phyloP scores from a whole-genome alignment of 1,140 invertebrate genomes.

The Drosophila setifemur region DNA sequence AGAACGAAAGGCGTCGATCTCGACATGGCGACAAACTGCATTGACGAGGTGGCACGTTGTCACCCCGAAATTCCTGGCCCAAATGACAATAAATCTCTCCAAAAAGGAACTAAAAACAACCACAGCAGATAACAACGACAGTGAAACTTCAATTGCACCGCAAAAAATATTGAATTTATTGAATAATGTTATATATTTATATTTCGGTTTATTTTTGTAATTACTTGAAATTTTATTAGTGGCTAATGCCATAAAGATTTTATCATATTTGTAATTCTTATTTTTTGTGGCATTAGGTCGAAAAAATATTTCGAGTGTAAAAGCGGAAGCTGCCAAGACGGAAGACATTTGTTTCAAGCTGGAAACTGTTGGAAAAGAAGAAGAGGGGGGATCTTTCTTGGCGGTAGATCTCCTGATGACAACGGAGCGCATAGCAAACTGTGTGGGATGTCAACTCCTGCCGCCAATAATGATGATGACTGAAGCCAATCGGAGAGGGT shows the following conservation, averaged over 20 bases:
- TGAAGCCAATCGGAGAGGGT: background rate
- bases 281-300: background rate
- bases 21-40: slow-evolving; percentile 77
- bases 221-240: too few species aligned
- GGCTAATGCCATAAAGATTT: too few species aligned
- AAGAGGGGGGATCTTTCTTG: background rate
- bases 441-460: slow-evolving; percentile 49
- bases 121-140: slow-evolving; percentile 32
- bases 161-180: too few species aligned
- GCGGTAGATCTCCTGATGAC: slow-evolving; percentile 45
- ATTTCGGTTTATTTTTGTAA: too few species aligned
- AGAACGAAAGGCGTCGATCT: slow-evolving; percentile 60
- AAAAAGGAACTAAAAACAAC: slow-evolving; percentile 27
- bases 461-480: slow-evolving; percentile 32
- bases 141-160: slow-evolving; percentile 8
- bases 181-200: too few species aligned
- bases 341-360: slow-evolving; percentile 67
- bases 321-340: slow-evolving; percentile 53
- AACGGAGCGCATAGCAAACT: slow-evolving; percentile 42
- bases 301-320: slow-evolving; percentile 10
- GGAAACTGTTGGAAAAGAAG: background rate
- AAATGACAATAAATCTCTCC: slow-evolving; percentile 75
- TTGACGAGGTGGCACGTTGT: slow-evolving; percentile 71
- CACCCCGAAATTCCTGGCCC: slow-evolving; percentile 37
- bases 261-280: background rate